A percentile compares a stretch with the other conserved stretches of the same genome.
Evolutionary conservation across 2,888 invertebrate species (phyloP).

Genomic region (Erpobdella octoculata): DNA sequence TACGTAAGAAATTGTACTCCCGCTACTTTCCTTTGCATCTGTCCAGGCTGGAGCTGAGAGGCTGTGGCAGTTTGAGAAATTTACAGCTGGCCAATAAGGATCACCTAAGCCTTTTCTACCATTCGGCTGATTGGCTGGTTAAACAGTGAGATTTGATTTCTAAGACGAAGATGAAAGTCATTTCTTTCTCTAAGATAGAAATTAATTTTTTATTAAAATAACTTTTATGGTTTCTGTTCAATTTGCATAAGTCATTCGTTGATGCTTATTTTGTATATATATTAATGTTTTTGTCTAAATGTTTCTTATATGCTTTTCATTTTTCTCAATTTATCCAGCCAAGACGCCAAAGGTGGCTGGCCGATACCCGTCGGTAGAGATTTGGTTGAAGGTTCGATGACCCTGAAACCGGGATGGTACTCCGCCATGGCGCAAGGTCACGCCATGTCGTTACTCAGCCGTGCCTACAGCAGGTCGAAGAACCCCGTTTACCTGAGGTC

Average conservation of each 20-base stretch:
- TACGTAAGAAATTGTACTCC: background rate
- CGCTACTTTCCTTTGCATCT: background rate
- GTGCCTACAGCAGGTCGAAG: constrained; percentile 73
- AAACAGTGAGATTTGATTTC: constrained; percentile 53
- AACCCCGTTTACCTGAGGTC: constrained; percentile 61
- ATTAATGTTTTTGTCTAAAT: background rate
- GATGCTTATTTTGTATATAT: background rate
- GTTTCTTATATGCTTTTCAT: background rate
- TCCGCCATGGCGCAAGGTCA: constrained; percentile 99
- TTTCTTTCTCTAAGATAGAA: too few relatives aligned
- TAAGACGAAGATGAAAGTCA: too few relatives aligned
- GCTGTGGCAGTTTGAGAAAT: constrained; percentile 48
- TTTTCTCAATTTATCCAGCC: constrained; percentile 51
- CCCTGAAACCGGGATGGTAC: constrained; percentile 78
- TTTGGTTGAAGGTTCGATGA: constrained; percentile 60
- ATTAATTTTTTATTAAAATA: too few relatives aligned
- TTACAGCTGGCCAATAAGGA: constrained; percentile 60
- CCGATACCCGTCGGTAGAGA: constrained; percentile 68
- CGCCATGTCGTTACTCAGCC: constrained; percentile 76
- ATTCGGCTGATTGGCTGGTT: constrained; percentile 87
- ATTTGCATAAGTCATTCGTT: too few relatives aligned
- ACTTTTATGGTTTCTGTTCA: too few relatives aligned
- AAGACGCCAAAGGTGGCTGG: constrained; percentile 86
- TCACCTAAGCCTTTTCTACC: constrained; percentile 82
- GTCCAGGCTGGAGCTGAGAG: constrained; percentile 43